Percentiles rank a stretch among this genome's conserved stretches.
Evolutionary conservation across 2,113 vertebrate genomes (phyloP).

Genomic region (Catharus fuscescens): DNA sequence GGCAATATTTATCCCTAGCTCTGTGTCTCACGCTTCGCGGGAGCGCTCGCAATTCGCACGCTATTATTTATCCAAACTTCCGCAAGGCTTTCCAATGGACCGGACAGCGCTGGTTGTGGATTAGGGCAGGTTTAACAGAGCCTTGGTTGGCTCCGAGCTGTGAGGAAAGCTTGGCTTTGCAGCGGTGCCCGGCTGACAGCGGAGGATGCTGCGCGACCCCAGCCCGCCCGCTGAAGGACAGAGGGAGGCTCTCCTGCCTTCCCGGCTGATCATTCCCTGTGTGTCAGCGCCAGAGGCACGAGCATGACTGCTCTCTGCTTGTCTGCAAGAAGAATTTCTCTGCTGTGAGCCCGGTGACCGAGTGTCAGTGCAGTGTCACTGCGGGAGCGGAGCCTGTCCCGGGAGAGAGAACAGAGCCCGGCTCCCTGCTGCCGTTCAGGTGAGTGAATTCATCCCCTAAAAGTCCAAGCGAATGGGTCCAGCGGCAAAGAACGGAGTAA

Average conservation of each 20-base stretch:
- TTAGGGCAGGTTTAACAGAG: conserved; percentile 64
- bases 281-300: conserved; percentile 40
- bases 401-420: not conserved
- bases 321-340: conserved; percentile 19
- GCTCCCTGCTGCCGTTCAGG: conserved; percentile 12
- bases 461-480: not conserved
- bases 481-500: not conserved
- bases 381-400: not conserved
- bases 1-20: conserved; percentile 77
- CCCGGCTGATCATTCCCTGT: not conserved
- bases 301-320: not conserved
- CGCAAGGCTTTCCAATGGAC: conserved; percentile 47
- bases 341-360: conserved; percentile 25
- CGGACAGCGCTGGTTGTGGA: conserved; percentile 46
- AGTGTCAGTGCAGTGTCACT: not conserved
- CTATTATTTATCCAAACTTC: conserved; percentile 56
- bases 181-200: conserved; percentile 57
- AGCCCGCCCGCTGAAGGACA: not conserved
- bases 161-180: conserved; percentile 82
- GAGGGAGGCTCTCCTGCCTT: not conserved
- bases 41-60: conserved; percentile 45
- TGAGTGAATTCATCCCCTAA: not conserved
- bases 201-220: conserved; percentile 77
- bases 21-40: conserved; percentile 51
- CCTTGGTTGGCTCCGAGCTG: conserved; percentile 74